Evolutionary conservation across 2,797 vertebrate species (phyloP).

Genomic region (Sylvia borin): DNA sequence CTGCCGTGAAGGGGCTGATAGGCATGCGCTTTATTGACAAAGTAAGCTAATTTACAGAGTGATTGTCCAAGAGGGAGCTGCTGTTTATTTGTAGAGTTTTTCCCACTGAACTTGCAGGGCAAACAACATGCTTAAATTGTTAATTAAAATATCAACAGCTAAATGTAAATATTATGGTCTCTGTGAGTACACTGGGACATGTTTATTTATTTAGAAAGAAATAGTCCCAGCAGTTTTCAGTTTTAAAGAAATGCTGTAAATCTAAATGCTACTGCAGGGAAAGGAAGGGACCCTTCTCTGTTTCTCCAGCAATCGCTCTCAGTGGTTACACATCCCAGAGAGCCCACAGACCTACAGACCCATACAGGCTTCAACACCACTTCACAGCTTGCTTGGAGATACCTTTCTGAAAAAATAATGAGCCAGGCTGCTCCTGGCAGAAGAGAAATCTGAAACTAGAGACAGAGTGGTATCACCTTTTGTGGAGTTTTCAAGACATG

Average conservation of each 20-base stretch:
- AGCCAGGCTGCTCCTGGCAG: neutral
- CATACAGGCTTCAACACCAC: neutral
- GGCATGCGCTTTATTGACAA: constrained; percentile 83
- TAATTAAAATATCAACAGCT: constrained; percentile 83
- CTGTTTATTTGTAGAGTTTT: constrained; percentile 82
- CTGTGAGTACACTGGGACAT: constrained; percentile 43
- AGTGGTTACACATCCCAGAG: neutral
- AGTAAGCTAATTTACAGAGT: constrained; percentile 81
- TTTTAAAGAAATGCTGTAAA: neutral
- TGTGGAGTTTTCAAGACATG: neutral
- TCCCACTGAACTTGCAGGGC: constrained; percentile 77
- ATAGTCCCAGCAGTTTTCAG: neutral
- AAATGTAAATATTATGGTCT: constrained; percentile 74
- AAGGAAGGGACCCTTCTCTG: neutral
- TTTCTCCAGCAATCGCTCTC: neutral
- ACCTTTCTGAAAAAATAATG: neutral
- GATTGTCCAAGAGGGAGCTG: constrained; percentile 83
- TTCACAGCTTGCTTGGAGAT: neutral
- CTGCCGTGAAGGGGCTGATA: constrained; percentile 79
- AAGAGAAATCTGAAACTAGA: neutral
- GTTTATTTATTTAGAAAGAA: constrained; percentile 37
- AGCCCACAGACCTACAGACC: neutral
- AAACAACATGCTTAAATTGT: constrained; percentile 78
- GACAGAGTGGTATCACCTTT: neutral
- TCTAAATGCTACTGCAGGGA: neutral